Conservation (phyloP, 2,797 vertebrate species). For the Phylloscopus collybita region DNA sequence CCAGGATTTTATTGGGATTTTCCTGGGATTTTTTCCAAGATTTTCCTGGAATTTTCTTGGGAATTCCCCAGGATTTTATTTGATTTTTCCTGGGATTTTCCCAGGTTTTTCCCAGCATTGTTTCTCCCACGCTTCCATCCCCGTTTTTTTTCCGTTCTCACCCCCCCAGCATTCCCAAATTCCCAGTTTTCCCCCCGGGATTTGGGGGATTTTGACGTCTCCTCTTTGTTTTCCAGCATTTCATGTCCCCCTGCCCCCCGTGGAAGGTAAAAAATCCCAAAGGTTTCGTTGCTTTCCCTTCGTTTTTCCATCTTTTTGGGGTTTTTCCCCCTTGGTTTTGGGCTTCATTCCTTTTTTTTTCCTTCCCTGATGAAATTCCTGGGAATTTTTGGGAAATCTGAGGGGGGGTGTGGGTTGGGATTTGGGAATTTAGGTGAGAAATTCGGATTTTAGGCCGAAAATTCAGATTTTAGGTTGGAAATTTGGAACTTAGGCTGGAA, state of each 20-base stretch:
- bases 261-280: constrained; percentile 84
- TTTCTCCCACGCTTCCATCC: neutral
- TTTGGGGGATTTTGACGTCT: constrained; percentile 58
- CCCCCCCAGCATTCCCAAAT: neutral
- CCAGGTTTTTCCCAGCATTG: neutral
- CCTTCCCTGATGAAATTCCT: neutral
- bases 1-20: too few species aligned
- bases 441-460: neutral
- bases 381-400: neutral
- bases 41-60: too few species aligned
- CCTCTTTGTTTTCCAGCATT: constrained; percentile 85
- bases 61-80: too few species aligned
- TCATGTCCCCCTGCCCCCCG: constrained; percentile 92
- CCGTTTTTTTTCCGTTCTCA: neutral
- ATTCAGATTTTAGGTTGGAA: neutral
- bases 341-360: neutral
- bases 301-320: neutral
- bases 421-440: neutral
- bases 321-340: too few species aligned
- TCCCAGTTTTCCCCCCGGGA: neutral
- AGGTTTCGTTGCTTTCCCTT: neutral
- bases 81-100: too few species aligned
- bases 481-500: too few species aligned
- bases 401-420: too few species aligned
- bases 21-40: too few species aligned